Conservation (phyloP, 2,888 invertebrate species). For the Venusia cambrica region DNA sequence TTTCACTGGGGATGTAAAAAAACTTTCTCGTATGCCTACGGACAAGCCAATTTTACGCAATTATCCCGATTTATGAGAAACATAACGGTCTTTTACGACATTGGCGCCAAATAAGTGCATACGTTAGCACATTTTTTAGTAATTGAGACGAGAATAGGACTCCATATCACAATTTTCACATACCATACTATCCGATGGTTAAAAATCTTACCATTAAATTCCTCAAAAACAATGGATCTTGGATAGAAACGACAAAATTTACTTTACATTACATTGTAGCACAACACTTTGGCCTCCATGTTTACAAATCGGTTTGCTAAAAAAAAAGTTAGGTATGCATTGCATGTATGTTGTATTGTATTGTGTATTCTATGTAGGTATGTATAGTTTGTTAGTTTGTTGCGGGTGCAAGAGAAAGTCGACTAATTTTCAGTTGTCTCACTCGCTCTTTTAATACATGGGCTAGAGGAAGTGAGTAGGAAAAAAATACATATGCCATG, state of each 20-base stretch:
- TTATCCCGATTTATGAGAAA: conserved; percentile 33
- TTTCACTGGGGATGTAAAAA: conserved; percentile 19
- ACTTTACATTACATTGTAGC: conserved; percentile 51
- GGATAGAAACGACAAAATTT: conserved; percentile 32
- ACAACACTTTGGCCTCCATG: conserved; percentile 74
- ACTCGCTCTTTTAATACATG: conserved; percentile 42
- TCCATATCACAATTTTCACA: conserved; percentile 15
- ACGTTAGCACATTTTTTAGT: conserved; percentile 60
- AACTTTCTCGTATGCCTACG: conserved; percentile 27
- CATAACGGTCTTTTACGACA: conserved; percentile 72
- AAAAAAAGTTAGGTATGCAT: no score
- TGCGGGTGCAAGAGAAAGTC: conserved; percentile 63
- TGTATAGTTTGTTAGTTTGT: conserved; percentile 28
- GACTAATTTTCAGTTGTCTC: conserved; percentile 55
- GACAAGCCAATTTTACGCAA: conserved; percentile 28
- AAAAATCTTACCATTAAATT: conserved; percentile 49
- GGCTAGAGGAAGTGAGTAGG: conserved; percentile 51
- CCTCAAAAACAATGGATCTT: conserved; percentile 30
- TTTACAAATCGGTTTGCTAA: conserved; percentile 76
- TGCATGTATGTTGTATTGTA: no score
- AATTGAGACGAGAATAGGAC: conserved; percentile 28
- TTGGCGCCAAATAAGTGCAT: conserved; percentile 80
- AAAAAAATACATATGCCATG: conserved; percentile 14
- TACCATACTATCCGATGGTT: conserved; percentile 16
- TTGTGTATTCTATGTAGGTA: no score